Conservation (phyloP, 92 coral and sea anemone genomes). For the Phenganax stokvisi region DNA sequence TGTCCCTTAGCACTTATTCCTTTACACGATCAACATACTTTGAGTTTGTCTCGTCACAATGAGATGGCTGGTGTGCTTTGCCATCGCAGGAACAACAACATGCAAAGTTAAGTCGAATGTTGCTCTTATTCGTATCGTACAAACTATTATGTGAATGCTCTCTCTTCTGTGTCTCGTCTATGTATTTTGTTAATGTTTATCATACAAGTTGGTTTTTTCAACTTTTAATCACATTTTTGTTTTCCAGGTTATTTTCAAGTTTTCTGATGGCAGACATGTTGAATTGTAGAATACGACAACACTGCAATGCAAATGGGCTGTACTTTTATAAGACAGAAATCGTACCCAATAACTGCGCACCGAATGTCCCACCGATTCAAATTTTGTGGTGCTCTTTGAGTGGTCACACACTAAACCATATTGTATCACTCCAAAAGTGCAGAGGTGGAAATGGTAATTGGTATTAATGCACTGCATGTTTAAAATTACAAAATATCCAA, state of each 20-base stretch:
- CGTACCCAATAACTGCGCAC: neutral
- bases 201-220: neutral
- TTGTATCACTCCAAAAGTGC: neutral
- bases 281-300: neutral
- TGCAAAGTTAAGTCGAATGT: no score
- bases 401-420: neutral
- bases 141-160: no score
- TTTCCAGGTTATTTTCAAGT: neutral
- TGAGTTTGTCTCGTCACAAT: no score
- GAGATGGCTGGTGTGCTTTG: no score
- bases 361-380: neutral
- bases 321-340: neutral
- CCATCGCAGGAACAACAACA: no score
- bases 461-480: no score
- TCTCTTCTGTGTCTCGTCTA: no score
- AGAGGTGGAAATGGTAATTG: neutral
- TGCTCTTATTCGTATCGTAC: no score
- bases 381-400: neutral
- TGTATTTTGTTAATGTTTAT: no score
- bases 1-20: no score
- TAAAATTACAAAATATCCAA: neutral
- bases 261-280: neutral
- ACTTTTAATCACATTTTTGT: neutral
- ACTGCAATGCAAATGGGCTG: neutral
- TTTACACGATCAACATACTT: no score